Conservation (phyloP, 2,888 invertebrate genomes). For the Eucera pruinosa region DNA sequence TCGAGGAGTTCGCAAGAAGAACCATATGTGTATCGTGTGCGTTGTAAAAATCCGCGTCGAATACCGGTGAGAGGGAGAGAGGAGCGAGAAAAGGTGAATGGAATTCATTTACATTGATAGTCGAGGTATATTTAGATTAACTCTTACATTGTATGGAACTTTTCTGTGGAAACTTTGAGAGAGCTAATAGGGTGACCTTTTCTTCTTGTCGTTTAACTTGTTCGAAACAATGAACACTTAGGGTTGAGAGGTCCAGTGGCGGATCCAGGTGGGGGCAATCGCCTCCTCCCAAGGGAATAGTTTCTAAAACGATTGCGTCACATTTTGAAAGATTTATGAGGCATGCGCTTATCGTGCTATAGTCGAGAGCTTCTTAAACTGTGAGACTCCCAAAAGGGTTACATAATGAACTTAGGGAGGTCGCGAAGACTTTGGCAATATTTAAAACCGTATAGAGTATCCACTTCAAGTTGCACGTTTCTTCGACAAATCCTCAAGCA, state of each 20-base stretch:
- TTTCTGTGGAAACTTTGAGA: slow-evolving; percentile 14
- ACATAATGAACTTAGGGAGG: too few relatives aligned
- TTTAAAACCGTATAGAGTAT: too few relatives aligned
- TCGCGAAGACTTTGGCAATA: too few relatives aligned
- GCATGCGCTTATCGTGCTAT: too few relatives aligned
- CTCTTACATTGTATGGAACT: slow-evolving; percentile 10
- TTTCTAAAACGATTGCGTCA: too few relatives aligned
- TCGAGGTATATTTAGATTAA: slow-evolving; percentile 27
- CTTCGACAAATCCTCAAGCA: too few relatives aligned
- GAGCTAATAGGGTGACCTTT: slow-evolving; percentile 12
- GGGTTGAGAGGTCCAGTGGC: not conserved
- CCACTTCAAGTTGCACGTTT: too few relatives aligned
- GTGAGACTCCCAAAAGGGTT: too few relatives aligned
- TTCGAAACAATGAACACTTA: slow-evolving; percentile 9
- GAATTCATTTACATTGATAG: slow-evolving; percentile 38
- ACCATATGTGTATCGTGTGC: slow-evolving; percentile 4
- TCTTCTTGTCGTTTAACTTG: slow-evolving; percentile 13
- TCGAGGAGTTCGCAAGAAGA: slow-evolving; percentile 17
- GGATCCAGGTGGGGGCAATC: too few relatives aligned
- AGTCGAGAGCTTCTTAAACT: too few relatives aligned
- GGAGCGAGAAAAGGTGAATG: not conserved
- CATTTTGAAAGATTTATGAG: too few relatives aligned
- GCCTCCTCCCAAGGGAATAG: too few relatives aligned
- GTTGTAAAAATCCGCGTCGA: slow-evolving; percentile 34
- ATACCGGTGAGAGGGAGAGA: not conserved